Conservation (phyloP, 37 sponge, comb jelly and placozoan species). For the Aphrocallistes beatrix region DNA sequence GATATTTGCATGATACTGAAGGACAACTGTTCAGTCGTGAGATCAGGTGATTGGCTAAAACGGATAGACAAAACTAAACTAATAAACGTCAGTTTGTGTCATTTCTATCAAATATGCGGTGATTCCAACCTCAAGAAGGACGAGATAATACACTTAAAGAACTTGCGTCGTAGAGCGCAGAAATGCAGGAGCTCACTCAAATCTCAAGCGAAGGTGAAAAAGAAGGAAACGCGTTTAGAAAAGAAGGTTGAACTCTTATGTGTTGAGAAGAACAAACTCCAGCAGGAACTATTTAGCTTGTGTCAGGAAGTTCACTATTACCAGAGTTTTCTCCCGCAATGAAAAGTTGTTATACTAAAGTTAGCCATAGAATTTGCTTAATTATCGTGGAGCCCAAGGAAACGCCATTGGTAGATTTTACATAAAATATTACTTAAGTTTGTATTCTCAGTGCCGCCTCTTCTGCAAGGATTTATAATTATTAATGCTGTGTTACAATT, state of each 20-base stretch:
- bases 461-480: too few species aligned
- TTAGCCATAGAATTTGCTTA: too few species aligned
- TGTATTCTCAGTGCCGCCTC: too few species aligned
- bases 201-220: background rate
- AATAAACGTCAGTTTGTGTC: background rate
- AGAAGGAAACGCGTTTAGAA: background rate
- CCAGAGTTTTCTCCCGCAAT: background rate
- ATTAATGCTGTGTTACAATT: too few species aligned
- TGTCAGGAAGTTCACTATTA: background rate
- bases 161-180: background rate
- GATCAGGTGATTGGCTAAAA: background rate
- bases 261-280: background rate
- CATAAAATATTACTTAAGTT: too few species aligned
- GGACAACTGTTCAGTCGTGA: background rate
- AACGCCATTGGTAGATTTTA: too few species aligned
- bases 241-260: background rate
- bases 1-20: background rate
- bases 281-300: background rate
- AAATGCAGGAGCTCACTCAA: conserved; percentile 10
- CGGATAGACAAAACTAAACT: background rate
- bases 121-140: background rate
- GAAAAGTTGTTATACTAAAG: too few species aligned
- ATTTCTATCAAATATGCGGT: background rate
- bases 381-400: too few species aligned
- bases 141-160: background rate